A percentile compares a stretch with the other conserved stretches of the same genome.
Conservation (phyloP, 2,888 invertebrate genomes). For the Scaptomyza tumidula region DNA sequence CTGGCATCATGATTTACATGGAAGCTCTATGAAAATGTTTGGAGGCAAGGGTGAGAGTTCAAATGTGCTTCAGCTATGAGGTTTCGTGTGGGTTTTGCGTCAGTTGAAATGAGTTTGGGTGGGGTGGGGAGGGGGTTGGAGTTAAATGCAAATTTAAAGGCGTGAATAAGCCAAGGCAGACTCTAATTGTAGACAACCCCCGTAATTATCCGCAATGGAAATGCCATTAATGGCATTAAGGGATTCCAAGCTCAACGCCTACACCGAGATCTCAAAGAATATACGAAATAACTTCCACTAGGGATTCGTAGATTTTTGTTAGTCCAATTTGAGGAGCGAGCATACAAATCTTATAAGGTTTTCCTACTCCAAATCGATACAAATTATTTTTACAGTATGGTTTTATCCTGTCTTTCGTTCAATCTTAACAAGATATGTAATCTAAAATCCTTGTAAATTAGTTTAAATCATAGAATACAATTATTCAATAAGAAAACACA, state of each 20-base stretch:
- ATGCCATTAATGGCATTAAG: conserved; percentile 83
- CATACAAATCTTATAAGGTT: neutral
- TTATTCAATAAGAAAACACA: conserved; percentile 42
- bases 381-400: too few species aligned
- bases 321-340: neutral
- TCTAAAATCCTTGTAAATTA: conserved; percentile 15
- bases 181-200: conserved; percentile 76
- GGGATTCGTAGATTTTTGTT: neutral
- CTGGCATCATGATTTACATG: conserved; percentile 79
- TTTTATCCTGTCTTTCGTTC: too few species aligned
- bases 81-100: conserved; percentile 14
- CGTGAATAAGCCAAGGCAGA: conserved; percentile 74
- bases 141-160: conserved; percentile 79
- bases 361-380: too few species aligned
- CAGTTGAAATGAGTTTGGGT: neutral
- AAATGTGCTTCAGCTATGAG: conserved; percentile 39
- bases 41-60: conserved; percentile 29
- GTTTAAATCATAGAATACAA: conserved; percentile 23
- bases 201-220: conserved; percentile 81
- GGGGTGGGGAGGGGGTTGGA: conserved; percentile 6
- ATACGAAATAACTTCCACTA: neutral
- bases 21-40: conserved; percentile 44
- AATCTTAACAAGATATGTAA: too few species aligned
- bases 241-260: conserved; percentile 43
- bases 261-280: neutral